Evolutionary conservation across 2,888 invertebrate species (phyloP).

Genomic region (Chrysolina haemoptera): DNA sequence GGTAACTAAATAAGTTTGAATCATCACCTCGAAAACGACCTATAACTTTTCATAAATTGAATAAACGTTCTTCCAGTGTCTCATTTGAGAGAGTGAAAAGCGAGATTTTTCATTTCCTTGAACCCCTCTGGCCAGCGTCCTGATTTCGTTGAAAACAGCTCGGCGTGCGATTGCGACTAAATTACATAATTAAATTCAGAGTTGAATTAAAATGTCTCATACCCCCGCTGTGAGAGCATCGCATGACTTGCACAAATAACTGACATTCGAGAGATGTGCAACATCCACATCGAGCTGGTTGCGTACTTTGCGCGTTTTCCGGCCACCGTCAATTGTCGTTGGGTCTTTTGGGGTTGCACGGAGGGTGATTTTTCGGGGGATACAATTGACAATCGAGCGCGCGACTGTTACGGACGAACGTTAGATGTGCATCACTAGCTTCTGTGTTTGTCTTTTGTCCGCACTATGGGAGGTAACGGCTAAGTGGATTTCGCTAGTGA

Average conservation of each 20-base stretch:
- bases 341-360: slow-evolving; percentile 62
- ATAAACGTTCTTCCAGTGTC: too few relatives aligned
- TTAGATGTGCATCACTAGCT: slow-evolving; percentile 53
- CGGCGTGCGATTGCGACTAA: not conserved
- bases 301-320: slow-evolving; percentile 46
- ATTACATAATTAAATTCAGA: slow-evolving; percentile 16
- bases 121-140: not conserved
- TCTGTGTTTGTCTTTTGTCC: slow-evolving; percentile 43
- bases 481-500: slow-evolving; percentile 45
- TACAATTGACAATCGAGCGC: slow-evolving; percentile 51
- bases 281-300: slow-evolving; percentile 30
- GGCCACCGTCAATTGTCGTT: slow-evolving; percentile 50
- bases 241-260: slow-evolving; percentile 29
- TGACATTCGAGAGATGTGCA: slow-evolving; percentile 25
- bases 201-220: slow-evolving; percentile 14
- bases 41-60: too few relatives aligned
- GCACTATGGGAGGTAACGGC: slow-evolving; percentile 35
- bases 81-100: too few relatives aligned
- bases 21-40: too few relatives aligned
- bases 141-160: not conserved
- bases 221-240: slow-evolving; percentile 26
- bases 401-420: slow-evolving; percentile 50
- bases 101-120: too few relatives aligned
- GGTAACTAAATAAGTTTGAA: too few relatives aligned
- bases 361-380: slow-evolving; percentile 59